Percentiles rank a stretch among this genome's conserved stretches.
phyloP scores from a whole-genome alignment of 2,113 vertebrate species.

The Dolichotis patagonum region DNA sequence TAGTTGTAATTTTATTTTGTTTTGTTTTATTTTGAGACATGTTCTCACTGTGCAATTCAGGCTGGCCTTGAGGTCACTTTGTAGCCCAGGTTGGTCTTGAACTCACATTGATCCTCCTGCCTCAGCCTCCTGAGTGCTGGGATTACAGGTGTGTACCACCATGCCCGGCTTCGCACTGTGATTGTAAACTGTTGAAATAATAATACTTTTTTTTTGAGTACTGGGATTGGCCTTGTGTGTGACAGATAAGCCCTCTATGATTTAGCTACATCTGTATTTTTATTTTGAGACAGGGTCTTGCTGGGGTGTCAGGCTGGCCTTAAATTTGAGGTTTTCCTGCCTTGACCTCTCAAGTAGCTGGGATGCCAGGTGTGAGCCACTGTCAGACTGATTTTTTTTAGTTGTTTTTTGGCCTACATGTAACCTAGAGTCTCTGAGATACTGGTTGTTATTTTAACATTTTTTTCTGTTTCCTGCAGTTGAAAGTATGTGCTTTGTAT shows the following conservation, averaged over 20 bases:
- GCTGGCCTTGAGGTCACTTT: too few relatives aligned
- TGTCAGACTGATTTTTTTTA: slow-evolving; percentile 19
- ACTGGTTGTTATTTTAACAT: slow-evolving; percentile 27
- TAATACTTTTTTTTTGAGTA: not conserved
- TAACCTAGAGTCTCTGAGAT: not conserved
- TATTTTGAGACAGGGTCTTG: not conserved
- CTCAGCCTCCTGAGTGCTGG: too few relatives aligned
- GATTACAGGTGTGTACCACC: too few relatives aligned
- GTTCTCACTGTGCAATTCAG: too few relatives aligned
- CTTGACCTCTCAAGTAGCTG: not conserved
- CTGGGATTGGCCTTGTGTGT: not conserved
- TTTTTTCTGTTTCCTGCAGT: not conserved
- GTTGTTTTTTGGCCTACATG: not conserved
- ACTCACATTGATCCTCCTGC: too few relatives aligned
- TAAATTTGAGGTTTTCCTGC: not conserved
- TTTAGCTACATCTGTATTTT: not conserved
- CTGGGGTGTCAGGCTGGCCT: not conserved
- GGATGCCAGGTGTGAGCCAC: not conserved
- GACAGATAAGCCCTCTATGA: not conserved
- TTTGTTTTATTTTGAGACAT: too few relatives aligned
- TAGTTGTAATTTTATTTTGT: not conserved
- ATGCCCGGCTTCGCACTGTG: not conserved
- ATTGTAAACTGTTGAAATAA: not conserved
- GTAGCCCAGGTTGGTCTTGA: too few relatives aligned
- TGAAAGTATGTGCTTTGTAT: slow-evolving; percentile 36